phyloP scores from a whole-genome alignment of 1,140 invertebrate species.

The Musca vetustissima region DNA sequence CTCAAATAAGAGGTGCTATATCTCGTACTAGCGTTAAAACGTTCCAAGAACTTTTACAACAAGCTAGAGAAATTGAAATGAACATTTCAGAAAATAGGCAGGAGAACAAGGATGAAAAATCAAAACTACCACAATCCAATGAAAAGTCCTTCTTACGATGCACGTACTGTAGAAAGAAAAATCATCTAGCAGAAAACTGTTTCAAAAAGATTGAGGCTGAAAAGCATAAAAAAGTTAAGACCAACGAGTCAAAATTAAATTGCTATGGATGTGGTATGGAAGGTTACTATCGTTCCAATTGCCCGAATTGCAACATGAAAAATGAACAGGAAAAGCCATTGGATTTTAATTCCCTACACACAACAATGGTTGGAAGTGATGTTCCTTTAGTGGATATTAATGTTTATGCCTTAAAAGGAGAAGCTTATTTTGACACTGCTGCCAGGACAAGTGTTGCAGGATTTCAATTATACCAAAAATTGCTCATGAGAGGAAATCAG shows the following conservation, averaged over 20 bases:
- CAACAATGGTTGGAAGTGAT: conserved; percentile 14
- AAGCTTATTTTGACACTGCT: conserved; percentile 25
- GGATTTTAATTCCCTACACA: conserved; percentile 12
- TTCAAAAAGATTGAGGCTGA: conserved; percentile 14
- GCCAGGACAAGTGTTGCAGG: conserved; percentile 25
- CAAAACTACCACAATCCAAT: neutral
- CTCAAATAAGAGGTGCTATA: conserved; percentile 3
- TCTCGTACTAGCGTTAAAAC: no score
- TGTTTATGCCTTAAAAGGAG: conserved; percentile 21
- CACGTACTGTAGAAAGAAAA: neutral
- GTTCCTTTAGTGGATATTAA: conserved; percentile 14
- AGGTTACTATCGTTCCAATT: conserved; percentile 13
- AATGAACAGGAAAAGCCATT: conserved; percentile 19
- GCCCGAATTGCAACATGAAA: conserved; percentile 17
- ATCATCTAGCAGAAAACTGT: neutral
- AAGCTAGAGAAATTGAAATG: no score
- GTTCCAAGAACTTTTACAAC: no score
- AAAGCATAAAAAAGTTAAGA: neutral
- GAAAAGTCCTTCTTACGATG: no score
- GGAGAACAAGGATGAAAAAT: neutral
- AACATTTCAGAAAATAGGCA: no score
- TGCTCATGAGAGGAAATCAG: neutral
- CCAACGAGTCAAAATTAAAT: conserved; percentile 9
- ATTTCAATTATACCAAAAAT: neutral
- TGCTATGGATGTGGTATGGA: conserved; percentile 27